phyloP scores from a whole-genome alignment of 2,797 vertebrate genomes.

The Siniperca obscura region DNA sequence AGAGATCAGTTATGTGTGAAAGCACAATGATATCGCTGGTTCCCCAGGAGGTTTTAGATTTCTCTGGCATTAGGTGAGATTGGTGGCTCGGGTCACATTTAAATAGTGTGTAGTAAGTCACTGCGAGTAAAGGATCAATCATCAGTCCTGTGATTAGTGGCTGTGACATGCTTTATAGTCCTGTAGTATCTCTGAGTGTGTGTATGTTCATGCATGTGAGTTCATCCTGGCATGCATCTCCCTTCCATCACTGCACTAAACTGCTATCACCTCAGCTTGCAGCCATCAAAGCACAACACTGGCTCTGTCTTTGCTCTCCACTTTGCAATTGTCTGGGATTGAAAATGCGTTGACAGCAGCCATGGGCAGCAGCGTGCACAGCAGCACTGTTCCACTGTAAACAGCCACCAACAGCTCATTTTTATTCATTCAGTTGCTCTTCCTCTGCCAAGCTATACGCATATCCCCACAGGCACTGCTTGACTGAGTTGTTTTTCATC shows the following conservation, averaged over 20 bases:
- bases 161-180: slow-evolving; percentile 25
- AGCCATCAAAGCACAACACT: slow-evolving; percentile 30
- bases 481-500: slow-evolving; percentile 41
- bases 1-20: slow-evolving; percentile 11
- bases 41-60: slow-evolving; percentile 14
- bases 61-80: slow-evolving; percentile 20
- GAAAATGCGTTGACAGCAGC: slow-evolving; percentile 50
- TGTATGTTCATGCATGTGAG: slow-evolving; percentile 24
- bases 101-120: slow-evolving; percentile 13
- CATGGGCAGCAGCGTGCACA: slow-evolving; percentile 36
- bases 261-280: slow-evolving; percentile 21
- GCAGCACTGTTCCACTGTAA: slow-evolving; percentile 43
- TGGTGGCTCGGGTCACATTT: slow-evolving; percentile 27
- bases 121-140: slow-evolving; percentile 27
- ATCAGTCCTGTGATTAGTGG: slow-evolving; percentile 2
- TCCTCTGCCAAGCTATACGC: slow-evolving; percentile 18
- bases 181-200: background rate
- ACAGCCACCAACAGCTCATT: slow-evolving; percentile 50
- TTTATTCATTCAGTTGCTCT: slow-evolving; percentile 45
- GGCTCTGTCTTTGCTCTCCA: slow-evolving; percentile 40
- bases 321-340: slow-evolving; percentile 39
- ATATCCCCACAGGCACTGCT: slow-evolving; percentile 19
- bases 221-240: slow-evolving; percentile 1
- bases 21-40: background rate
- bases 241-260: slow-evolving; percentile 28